Evolutionary conservation across 2,113 vertebrate species (phyloP).

Genomic region (Halcyon senegalensis): DNA sequence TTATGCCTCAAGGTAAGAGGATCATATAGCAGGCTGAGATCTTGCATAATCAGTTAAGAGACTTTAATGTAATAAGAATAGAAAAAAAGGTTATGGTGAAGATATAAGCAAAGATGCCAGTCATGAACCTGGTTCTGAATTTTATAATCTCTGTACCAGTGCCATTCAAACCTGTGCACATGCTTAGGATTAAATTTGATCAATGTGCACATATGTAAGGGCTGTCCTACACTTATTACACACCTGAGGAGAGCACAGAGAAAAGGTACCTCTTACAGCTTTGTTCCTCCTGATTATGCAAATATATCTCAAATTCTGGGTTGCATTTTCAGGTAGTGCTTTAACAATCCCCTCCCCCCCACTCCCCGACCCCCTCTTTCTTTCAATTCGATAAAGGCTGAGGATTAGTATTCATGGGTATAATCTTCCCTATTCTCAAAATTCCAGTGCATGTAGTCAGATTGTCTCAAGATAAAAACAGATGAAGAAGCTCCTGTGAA

Average conservation of each 20-base stretch:
- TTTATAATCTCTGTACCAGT: neutral
- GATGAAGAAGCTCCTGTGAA: neutral
- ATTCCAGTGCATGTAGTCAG: neutral
- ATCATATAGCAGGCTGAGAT: neutral
- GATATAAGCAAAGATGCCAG: neutral
- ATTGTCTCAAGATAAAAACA: neutral
- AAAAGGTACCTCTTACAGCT: neutral
- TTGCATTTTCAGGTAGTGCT: neutral
- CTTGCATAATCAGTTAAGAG: constrained; percentile 48
- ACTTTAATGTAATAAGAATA: neutral
- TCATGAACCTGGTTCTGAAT: neutral
- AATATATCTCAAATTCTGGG: neutral
- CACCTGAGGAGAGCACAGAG: neutral
- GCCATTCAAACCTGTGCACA: neutral
- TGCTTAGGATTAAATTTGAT: rapidly evolving
- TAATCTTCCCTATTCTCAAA: neutral
- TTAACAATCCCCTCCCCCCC: neutral
- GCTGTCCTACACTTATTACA: neutral
- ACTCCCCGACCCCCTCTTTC: neutral
- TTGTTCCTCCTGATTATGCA: neutral
- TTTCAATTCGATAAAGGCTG: neutral
- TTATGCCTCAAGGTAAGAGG: constrained; percentile 45
- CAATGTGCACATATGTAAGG: rapidly evolving
- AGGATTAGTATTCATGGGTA: neutral
- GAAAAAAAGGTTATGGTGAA: neutral